Evolutionary conservation across 2,113 vertebrate species (phyloP).

Genomic region (Cercocebus atys): DNA sequence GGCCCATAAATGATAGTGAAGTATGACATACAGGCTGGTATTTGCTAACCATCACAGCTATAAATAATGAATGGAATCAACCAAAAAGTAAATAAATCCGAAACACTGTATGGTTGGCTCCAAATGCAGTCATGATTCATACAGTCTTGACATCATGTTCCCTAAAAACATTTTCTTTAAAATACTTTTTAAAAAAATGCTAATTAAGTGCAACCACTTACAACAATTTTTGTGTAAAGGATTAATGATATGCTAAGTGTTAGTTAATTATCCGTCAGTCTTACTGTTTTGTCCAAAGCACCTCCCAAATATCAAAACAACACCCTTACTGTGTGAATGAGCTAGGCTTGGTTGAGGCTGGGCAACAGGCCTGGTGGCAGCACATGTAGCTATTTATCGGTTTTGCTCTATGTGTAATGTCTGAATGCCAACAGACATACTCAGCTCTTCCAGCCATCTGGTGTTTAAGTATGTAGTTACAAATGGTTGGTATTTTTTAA

Average conservation of each 20-base stretch:
- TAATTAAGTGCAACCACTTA: neutral
- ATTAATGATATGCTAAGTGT: neutral
- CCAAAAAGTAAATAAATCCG: slow-evolving; percentile 47
- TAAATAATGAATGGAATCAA: slow-evolving; percentile 28
- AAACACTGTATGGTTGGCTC: neutral
- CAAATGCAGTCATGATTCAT: neutral
- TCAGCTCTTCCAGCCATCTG: neutral
- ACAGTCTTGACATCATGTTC: neutral
- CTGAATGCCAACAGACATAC: neutral
- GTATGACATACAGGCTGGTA: neutral
- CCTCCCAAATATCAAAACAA: neutral
- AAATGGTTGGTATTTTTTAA: slow-evolving; percentile 19
- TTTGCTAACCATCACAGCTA: neutral
- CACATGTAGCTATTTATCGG: neutral
- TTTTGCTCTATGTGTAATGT: neutral
- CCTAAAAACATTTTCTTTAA: slow-evolving; percentile 9
- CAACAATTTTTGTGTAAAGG: slow-evolving; percentile 13
- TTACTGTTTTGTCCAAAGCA: neutral
- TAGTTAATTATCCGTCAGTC: neutral
- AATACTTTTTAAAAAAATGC: neutral
- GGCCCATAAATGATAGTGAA: neutral
- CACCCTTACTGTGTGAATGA: neutral
- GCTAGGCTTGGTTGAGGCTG: neutral
- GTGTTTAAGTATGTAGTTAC: neutral
- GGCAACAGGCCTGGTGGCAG: neutral